phyloP scores from a whole-genome alignment of 2,797 vertebrate genomes.

The Crocidura indochinensis region DNA sequence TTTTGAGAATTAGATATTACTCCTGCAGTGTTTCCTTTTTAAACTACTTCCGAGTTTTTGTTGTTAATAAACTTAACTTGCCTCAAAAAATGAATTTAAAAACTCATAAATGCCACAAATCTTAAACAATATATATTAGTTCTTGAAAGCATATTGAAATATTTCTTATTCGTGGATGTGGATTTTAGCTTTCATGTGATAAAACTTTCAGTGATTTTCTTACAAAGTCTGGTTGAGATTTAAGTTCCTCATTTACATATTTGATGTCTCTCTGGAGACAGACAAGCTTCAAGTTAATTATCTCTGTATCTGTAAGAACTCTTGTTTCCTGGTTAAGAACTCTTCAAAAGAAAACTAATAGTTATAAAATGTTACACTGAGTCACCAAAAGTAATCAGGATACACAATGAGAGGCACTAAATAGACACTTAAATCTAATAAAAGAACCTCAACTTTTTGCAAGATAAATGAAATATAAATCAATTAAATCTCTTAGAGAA shows the following conservation, averaged over 20 bases:
- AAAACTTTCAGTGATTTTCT: slow-evolving; percentile 91
- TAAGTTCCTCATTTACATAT: slow-evolving; percentile 92
- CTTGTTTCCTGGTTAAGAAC: slow-evolving; percentile 91
- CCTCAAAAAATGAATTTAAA: slow-evolving; percentile 82
- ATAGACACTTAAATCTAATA: slow-evolving; percentile 90
- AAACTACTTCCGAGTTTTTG: slow-evolving; percentile 43
- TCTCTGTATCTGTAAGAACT: slow-evolving; percentile 91
- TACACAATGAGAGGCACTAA: slow-evolving; percentile 90
- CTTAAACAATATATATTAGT: slow-evolving; percentile 84
- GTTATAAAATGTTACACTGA: slow-evolving; percentile 91
- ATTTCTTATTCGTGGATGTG: slow-evolving; percentile 81
- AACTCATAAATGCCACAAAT: slow-evolving; percentile 79
- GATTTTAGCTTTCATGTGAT: slow-evolving; percentile 89
- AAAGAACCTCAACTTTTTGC: slow-evolving; percentile 84
- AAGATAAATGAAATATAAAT: slow-evolving; percentile 89
- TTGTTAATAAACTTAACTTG: slow-evolving; percentile 66
- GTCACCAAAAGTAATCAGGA: slow-evolving; percentile 90
- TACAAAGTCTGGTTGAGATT: slow-evolving; percentile 89
- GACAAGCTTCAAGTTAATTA: slow-evolving; percentile 93
- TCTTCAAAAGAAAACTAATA: slow-evolving; percentile 92
- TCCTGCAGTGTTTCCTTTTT: slow-evolving; percentile 29
- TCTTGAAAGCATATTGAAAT: slow-evolving; percentile 88
- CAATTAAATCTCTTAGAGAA: slow-evolving; percentile 85
- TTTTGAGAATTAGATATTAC: not conserved
- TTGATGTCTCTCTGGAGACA: slow-evolving; percentile 91